Evolutionary conservation across 2,888 invertebrate genomes (phyloP), one percentile per base, ranked within the genome.

Genomic region (Abrostola tripartita): DNA sequence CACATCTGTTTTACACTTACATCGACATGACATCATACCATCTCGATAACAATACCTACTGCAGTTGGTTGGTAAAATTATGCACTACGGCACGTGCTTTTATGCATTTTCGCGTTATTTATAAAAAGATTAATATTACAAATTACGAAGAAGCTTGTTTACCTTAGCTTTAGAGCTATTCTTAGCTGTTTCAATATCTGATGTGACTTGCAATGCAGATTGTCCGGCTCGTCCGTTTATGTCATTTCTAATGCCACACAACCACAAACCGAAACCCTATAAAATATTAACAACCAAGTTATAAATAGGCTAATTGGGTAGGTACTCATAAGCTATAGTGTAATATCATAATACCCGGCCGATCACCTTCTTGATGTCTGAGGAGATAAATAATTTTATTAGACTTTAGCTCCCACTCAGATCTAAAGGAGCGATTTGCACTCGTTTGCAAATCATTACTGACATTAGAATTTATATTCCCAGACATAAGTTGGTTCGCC

Each of bases 381-480:
- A 47, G 44, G 9, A 24, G 7, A 47, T 47, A 47, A 47, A 47
- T 47, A 47, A 47, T 24, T 47, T 14, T 47, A 47, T 47, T 47
- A 14, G 44, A 47, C 44, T 47, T 47, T 24, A 47, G 44, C 44
- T 47, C 44, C 44, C 44, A 47, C 44, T 47, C 44, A 5, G 14
- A 47, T 47, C 44, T 47, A 9, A 24, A 47, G 44, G 24, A 47
- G 44, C 44, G 44, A 47, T 47, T 47, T 47, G 44, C 44, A 47
- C 44, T 47, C 44, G 44, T 47, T 47, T 47, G 44, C 44, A 47
- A 47, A 47, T 47, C 44, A 14, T 47, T 24, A 47, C 44, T 47
- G 44, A 47, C 44, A 47, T 47, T 47, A 14, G 44, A 9, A 47
- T 47, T 47, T 47, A 47, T 47, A 24, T 24, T 24, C 44, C 24